Percentiles rank a stretch among this genome's conserved stretches.
phyloP scores from a whole-genome alignment of 53 echinoderm and acorn worm species.

The Arbacia lixula region DNA sequence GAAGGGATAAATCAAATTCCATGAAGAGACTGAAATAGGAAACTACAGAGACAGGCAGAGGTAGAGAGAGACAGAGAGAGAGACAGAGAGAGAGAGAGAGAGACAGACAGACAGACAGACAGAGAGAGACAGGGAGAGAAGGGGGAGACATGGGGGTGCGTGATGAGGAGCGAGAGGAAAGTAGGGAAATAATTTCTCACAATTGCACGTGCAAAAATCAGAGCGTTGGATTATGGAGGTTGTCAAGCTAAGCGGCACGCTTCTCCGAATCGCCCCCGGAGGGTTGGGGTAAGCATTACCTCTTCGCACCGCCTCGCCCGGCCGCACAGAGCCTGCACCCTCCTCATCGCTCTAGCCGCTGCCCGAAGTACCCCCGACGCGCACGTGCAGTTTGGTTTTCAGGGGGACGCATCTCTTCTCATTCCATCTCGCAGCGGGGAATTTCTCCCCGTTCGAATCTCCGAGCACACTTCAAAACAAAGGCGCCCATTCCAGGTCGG shows the following conservation, averaged over 20 bases:
- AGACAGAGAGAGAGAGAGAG: neutral
- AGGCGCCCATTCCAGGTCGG: neutral
- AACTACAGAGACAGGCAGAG: too few relatives aligned
- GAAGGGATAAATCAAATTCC: too few relatives aligned
- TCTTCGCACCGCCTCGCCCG: conserved; percentile 13
- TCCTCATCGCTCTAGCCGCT: neutral
- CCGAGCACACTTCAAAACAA: conserved; percentile 7
- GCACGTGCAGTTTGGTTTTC: too few relatives aligned
- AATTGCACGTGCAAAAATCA: conserved; percentile 58
- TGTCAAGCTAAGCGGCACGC: conserved; percentile 49
- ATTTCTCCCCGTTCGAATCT: conserved; percentile 4
- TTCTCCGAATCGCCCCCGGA: conserved; percentile 34
- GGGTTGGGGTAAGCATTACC: conserved; percentile 2
- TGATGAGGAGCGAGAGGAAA: neutral
- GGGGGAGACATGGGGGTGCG: neutral
- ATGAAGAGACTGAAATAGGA: too few relatives aligned
- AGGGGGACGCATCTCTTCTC: neutral
- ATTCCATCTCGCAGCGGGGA: neutral
- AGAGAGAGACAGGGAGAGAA: too few relatives aligned
- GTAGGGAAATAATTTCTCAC: neutral
- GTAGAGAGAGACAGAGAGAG: neutral
- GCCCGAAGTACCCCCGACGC: neutral
- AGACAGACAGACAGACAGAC: neutral
- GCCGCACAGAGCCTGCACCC: conserved; percentile 1
- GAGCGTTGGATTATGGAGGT: conserved; percentile 37